Conservation (phyloP, 2,797 vertebrate species). For the Sebastes umbrosus region DNA sequence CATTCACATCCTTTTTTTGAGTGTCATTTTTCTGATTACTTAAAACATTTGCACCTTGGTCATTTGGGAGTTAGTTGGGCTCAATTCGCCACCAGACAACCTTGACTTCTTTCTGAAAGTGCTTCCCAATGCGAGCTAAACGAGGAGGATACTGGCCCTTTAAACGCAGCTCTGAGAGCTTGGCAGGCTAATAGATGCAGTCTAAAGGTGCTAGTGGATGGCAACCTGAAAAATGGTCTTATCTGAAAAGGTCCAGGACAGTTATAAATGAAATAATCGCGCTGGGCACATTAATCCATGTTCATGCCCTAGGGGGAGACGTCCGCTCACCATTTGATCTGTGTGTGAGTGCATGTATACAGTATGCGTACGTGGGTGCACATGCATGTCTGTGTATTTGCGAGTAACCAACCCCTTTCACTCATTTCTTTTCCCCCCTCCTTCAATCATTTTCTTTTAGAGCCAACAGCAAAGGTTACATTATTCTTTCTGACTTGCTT, state of each 20-base stretch:
- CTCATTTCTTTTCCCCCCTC: neutral
- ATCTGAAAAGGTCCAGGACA: conserved; percentile 82
- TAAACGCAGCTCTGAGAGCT: conserved; percentile 69
- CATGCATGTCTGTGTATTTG: conserved; percentile 5
- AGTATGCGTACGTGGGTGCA: neutral
- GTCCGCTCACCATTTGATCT: conserved; percentile 66
- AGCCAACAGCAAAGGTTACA: conserved; percentile 21
- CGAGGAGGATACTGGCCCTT: conserved; percentile 66
- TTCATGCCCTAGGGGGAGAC: conserved; percentile 66
- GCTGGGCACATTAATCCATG: conserved; percentile 77
- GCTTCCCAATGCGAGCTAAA: conserved; percentile 39
- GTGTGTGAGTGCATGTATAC: conserved; percentile 46
- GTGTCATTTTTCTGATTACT: conserved; percentile 21
- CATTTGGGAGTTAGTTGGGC: neutral
- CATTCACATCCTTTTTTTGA: neutral
- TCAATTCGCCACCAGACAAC: conserved; percentile 32
- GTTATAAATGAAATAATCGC: conserved; percentile 81
- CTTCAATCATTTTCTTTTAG: conserved; percentile 34
- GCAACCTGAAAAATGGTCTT: conserved; percentile 81
- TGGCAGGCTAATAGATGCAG: conserved; percentile 78
- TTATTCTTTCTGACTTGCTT: conserved; percentile 38
- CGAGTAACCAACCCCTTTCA: conserved; percentile 14
- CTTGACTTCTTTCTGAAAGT: conserved; percentile 32
- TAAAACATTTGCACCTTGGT: conserved; percentile 14
- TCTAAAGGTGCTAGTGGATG: conserved; percentile 80